Conservation (phyloP, 2,888 invertebrate genomes). For the Smittia aterrima region DNA sequence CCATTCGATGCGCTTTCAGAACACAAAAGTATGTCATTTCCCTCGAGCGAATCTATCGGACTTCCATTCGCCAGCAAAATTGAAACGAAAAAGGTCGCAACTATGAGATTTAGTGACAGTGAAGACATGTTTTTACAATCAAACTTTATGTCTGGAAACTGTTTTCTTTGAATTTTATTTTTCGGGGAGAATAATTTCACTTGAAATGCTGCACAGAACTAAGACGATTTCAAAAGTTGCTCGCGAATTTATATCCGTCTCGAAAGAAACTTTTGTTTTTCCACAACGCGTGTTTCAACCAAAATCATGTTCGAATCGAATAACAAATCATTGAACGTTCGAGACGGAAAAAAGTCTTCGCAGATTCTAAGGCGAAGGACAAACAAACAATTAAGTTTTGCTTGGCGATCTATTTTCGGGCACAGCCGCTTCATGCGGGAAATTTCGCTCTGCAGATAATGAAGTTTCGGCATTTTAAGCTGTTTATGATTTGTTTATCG, state of each 20-base stretch:
- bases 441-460: not conserved
- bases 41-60: constrained; percentile 27
- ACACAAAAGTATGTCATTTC: constrained; percentile 28
- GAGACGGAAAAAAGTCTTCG: not conserved
- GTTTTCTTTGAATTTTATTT: not conserved
- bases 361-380: constrained; percentile 11
- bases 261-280: not conserved
- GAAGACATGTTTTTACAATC: not conserved
- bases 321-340: not conserved
- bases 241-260: constrained; percentile 6
- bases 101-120: constrained; percentile 12
- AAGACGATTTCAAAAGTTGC: not conserved
- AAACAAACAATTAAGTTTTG: constrained; percentile 4
- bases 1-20: constrained; percentile 29
- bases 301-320: not conserved
- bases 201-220: not conserved
- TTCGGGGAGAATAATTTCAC: not conserved
- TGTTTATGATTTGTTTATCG: constrained; percentile 38
- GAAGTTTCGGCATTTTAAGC: constrained; percentile 23
- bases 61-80: constrained; percentile 25
- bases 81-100: constrained; percentile 13
- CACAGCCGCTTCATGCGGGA: not conserved
- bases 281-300: not conserved
- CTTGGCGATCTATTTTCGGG: not conserved
- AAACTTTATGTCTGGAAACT: not conserved